Conservation (phyloP, 1,140 invertebrate genomes). For the Pinna nobilis region DNA sequence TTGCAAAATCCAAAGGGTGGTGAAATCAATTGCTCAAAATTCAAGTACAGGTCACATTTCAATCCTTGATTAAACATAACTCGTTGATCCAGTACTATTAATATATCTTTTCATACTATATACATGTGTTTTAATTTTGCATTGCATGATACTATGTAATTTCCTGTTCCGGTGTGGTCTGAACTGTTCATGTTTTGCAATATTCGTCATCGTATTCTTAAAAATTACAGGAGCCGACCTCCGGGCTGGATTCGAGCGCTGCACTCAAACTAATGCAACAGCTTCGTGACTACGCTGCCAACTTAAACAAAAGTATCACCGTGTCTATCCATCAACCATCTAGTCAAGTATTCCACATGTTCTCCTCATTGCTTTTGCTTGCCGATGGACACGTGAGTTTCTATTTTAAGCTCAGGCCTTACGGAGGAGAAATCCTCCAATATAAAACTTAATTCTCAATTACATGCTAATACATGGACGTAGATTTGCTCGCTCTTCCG, state of each 20-base stretch:
- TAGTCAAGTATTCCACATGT: constrained; percentile 91
- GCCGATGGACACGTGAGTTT: constrained; percentile 80
- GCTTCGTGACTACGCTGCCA: constrained; percentile 83
- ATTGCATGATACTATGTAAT: background rate
- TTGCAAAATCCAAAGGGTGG: no score
- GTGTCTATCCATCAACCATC: constrained; percentile 91
- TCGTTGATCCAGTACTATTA: no score
- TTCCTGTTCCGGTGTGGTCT: background rate
- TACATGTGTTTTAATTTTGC: background rate
- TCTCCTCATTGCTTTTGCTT: constrained; percentile 86
- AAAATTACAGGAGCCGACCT: constrained; percentile 89
- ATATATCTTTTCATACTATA: background rate
- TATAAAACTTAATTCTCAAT: background rate
- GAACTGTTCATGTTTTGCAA: background rate
- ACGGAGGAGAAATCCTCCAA: no score
- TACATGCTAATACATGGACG: background rate
- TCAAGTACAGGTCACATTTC: no score
- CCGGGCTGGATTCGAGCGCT: constrained; percentile 89
- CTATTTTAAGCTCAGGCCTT: no score
- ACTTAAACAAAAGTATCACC: constrained; percentile 87
- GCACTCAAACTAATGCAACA: constrained; percentile 85
- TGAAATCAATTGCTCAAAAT: no score
- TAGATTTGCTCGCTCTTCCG: background rate
- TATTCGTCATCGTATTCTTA: background rate
- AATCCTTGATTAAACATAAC: no score